Base-by-base conservation (phyloP, 92 coral and sea anemone genomes). In the Umimayanthus chanpuru region DNA sequence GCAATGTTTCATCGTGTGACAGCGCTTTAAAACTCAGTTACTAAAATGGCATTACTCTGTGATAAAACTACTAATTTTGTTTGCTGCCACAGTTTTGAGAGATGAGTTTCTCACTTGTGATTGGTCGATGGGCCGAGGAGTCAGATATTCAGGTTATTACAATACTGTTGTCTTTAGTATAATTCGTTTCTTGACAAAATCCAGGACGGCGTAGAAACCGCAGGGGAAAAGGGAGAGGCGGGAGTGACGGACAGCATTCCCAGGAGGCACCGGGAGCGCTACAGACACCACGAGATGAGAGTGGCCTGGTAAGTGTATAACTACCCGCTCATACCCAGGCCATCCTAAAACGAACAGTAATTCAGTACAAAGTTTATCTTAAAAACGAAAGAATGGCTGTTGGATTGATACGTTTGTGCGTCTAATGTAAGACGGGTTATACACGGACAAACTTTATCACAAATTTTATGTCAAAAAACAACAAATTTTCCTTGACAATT, bases 201-300 rank as follows among this genome's bases (percentile, higher is more conserved):
- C 10, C 32, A 81, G 86, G 73, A 21, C 50, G 50, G 50, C 50
- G 86, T 3, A 64, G 75, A 81, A 81, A 81, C 58, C 38, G 23
- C 74, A 23, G 86, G 75, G 75, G 76, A 3, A 64, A 26, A 23
- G 86, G 86, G 30, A 81, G 86, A 61, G 75, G 75, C 29, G 9
- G 55, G 70, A 81, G 20, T 36, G 36, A 65, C 18, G 44, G 25
- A 7, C 86, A 66, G 21, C 21, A 41, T 1, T 65, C 86, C 36
- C 50, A 65, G 39, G 86, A 81, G 70, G 86, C 86, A 25, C 86
- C 86, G 30, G 86, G 76, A 14, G 86, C 86, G 10, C 58, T 81
- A 40, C 53, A 67, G 58, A 81, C 86, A 39, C 7, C 58, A 39
- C 30, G 55, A 23, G 47, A 65, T 21, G 58, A 65, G 16, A 76